Base-by-base conservation (phyloP, 2,888 invertebrate species). In the Aphrophora alni region DNA sequence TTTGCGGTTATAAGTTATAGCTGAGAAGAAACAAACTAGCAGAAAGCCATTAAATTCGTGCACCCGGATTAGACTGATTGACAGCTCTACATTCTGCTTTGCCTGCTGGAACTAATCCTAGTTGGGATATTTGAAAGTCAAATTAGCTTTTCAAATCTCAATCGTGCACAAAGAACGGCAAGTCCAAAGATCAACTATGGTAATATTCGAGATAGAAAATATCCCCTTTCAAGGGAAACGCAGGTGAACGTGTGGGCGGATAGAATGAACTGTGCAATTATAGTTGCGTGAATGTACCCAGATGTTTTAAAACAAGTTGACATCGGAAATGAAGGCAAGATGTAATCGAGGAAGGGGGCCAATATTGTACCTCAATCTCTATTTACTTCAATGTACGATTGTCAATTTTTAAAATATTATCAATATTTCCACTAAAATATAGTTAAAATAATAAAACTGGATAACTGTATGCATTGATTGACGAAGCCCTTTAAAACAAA, bases 61-160 rank as follows among this genome's bases (percentile, higher is more conserved):
- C 59, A 14, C 21, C 59, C 1, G 21, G 21, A 59, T 59, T 21
- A 21, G 21, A 14, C 59, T 59, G 59, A 59, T 59, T 59, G 59
- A 59, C 59, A 59, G 59, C 21, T 59, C n/a, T 59, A 59, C 59
- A 21, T 59, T 59, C 59, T 59, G 59, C 59, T 14, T 8, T 4
- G 59, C 1, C 59, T 59, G 12, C 0, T 59, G 59, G n/a, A 59
- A 59, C 59, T 59, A 59, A 59, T 59, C 59, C 59, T 21, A 21
- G 59, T 59, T 59, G 59, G 59, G 59, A 59, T 21, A 59, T 59
- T 59, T 59, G 59, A 59, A 59, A 59, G 59, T 59, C 59, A 59
- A 59, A 59, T 59, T 59, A 59, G 59, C 59, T 59, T n/a, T 59
- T 59, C 59, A 59, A 59, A 59, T 59, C 59, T 59, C 59, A 59